These are phyloP conservation scores for Cephalopholis sonnerati DNA, from an alignment of 2,113 vertebrate genomes.

Conservation along the genomic window DNA sequence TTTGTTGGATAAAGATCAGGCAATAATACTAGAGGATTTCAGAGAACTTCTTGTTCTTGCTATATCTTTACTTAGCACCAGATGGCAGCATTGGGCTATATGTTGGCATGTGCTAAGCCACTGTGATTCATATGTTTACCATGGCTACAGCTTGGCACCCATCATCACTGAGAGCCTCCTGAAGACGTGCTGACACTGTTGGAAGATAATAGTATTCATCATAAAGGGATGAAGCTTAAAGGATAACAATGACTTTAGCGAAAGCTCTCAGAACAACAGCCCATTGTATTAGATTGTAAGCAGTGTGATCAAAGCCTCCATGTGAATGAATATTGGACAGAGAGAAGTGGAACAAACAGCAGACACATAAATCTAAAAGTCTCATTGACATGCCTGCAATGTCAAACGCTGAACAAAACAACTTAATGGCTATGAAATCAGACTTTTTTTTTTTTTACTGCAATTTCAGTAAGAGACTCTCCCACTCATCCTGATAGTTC, in stretches of 20 bases:
- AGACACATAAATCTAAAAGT: background rate
- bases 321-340: background rate
- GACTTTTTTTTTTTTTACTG: background rate
- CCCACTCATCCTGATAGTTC: background rate
- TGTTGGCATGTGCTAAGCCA: background rate
- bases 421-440: background rate
- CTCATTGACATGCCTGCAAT: background rate
- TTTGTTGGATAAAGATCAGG: background rate
- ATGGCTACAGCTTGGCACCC: background rate
- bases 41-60: background rate
- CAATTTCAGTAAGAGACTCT: background rate
- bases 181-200: slow-evolving; percentile 38
- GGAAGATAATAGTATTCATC: slow-evolving; percentile 25
- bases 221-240: slow-evolving; percentile 3
- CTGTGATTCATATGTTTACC: background rate
- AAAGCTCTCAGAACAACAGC: slow-evolving; percentile 15
- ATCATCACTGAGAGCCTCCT: slow-evolving; percentile 13
- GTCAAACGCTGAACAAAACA: background rate
- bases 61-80: background rate
- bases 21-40: background rate
- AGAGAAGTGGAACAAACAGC: background rate
- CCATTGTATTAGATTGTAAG: background rate
- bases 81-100: slow-evolving; percentile 55
- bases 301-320: background rate
- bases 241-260: slow-evolving; percentile 6